Conservation (phyloP, 2,113 vertebrate genomes). For the Collichthys lucidus region DNA sequence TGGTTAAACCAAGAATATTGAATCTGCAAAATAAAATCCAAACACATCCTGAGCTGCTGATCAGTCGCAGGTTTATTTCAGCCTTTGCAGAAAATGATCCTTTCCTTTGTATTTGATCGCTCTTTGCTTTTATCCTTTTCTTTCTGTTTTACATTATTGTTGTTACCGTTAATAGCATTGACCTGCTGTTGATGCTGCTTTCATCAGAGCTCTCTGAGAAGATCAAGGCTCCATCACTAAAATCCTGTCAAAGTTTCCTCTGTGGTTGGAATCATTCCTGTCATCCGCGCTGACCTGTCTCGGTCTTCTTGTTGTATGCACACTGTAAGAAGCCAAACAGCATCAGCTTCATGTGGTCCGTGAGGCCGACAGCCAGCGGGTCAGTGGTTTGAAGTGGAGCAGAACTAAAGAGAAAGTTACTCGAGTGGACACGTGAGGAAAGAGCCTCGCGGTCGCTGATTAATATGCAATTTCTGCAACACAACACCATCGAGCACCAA, state of each 20-base stretch:
- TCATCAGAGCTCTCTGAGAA: neutral
- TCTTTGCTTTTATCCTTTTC: neutral
- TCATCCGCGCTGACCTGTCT: neutral
- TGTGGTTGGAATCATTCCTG: neutral
- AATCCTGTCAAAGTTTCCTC: neutral
- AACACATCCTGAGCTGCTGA: too few species aligned
- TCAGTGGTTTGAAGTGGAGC: neutral
- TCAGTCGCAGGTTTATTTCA: neutral
- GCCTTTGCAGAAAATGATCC: neutral
- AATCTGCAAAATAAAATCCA: neutral
- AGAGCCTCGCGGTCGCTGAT: neutral
- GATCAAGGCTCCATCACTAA: neutral
- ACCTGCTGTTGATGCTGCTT: neutral
- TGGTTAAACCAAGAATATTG: neutral
- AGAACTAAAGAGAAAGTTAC: neutral
- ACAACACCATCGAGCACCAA: neutral
- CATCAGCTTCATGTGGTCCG: neutral
- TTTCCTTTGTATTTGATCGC: neutral
- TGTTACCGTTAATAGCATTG: neutral
- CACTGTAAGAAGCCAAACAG: neutral
- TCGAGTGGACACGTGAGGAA: neutral
- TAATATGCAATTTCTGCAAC: neutral
- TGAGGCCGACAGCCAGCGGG: neutral
- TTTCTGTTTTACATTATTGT: neutral
- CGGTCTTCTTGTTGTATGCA: neutral